These are phyloP conservation scores for Acromyrmex charruanus DNA, from an alignment of 1,140 invertebrate genomes.

Conservation along the genomic window DNA sequence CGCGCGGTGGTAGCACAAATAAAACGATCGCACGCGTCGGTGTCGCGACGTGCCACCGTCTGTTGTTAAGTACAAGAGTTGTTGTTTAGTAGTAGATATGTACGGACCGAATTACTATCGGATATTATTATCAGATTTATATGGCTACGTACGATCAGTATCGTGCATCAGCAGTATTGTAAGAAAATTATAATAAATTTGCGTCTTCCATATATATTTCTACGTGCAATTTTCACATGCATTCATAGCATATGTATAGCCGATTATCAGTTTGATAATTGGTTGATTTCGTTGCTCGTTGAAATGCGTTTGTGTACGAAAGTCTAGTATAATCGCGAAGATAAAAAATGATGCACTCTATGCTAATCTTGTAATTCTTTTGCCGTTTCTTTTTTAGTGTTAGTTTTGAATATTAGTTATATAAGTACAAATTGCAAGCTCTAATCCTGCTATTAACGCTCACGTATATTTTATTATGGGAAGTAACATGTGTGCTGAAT, in stretches of 20 bases:
- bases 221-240: neutral
- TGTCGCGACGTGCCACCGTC: constrained; percentile 19
- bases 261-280: neutral
- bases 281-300: neutral
- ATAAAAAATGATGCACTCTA: neutral
- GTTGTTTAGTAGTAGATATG: neutral
- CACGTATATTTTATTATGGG: constrained; percentile 22
- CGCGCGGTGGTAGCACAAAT: constrained; percentile 39
- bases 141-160: neutral
- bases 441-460: constrained; percentile 32
- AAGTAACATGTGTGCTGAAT: constrained; percentile 45
- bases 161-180: neutral
- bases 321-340: neutral
- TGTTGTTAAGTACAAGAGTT: constrained; percentile 1
- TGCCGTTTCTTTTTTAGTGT: neutral
- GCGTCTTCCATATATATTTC: neutral
- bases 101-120: neutral
- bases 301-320: neutral
- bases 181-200: neutral
- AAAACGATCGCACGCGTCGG: constrained; percentile 36
- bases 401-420: neutral
- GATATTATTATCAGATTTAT: neutral
- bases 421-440: constrained; percentile 34
- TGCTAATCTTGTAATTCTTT: neutral
- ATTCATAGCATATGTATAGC: neutral